phyloP scores from a whole-genome alignment of 2,888 invertebrate species.

The Teinopalpus imperialis region DNA sequence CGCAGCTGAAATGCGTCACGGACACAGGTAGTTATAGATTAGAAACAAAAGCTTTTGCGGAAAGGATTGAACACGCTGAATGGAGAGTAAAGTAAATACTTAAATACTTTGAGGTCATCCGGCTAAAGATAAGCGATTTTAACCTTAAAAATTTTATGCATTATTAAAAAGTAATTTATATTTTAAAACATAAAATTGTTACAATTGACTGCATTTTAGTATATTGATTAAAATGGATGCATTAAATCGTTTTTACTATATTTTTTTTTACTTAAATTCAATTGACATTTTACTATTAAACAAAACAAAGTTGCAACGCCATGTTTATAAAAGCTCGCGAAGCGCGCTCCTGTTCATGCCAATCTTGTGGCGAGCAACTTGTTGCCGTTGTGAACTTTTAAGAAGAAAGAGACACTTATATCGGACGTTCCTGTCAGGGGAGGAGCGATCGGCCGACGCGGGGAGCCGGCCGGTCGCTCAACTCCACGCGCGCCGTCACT shows the following conservation, averaged over 20 bases:
- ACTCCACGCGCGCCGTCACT: constrained; percentile 64
- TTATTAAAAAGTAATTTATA: too few species aligned
- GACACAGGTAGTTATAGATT: constrained; percentile 49
- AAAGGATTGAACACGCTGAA: constrained; percentile 22
- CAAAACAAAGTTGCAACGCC: constrained; percentile 78
- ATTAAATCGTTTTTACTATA: too few species aligned
- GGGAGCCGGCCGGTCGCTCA: constrained; percentile 73
- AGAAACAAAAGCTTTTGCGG: constrained; percentile 30
- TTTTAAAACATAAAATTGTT: too few species aligned
- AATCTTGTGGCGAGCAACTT: constrained; percentile 79
- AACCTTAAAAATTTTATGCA: too few species aligned
- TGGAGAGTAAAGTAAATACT: constrained; percentile 10
- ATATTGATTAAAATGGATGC: too few species aligned
- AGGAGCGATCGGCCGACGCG: constrained; percentile 74
- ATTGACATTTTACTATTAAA: constrained; percentile 74
- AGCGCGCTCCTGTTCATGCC: constrained; percentile 81
- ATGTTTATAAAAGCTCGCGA: constrained; percentile 80
- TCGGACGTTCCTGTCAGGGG: constrained; percentile 68
- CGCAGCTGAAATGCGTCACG: constrained; percentile 48
- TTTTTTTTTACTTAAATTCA: constrained; percentile 28
- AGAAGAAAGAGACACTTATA: constrained; percentile 55
- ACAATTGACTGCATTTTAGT: too few species aligned
- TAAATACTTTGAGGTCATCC: constrained; percentile 18
- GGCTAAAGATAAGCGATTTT: constrained; percentile 17
- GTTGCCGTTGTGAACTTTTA: constrained; percentile 79